Evolutionary conservation across 2,888 invertebrate genomes (phyloP).

Genomic region (Chrysolina oricalcia): DNA sequence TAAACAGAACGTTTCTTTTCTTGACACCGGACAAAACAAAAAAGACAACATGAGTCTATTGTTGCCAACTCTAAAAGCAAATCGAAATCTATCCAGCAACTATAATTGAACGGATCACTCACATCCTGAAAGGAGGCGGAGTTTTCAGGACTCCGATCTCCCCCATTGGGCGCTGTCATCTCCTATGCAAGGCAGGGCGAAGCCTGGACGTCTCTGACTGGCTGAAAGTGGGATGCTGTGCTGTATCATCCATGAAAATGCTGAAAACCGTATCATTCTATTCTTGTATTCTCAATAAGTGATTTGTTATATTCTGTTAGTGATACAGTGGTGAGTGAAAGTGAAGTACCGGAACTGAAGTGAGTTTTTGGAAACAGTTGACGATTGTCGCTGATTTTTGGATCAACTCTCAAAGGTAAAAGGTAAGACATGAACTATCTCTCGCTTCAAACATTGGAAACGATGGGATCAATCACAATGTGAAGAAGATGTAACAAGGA

Average conservation of each 20-base stretch:
- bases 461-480: too few species aligned
- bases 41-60: conserved; percentile 1
- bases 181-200: conserved; percentile 47
- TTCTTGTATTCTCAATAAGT: conserved; percentile 54
- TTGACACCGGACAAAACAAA: conserved; percentile 13
- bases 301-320: conserved; percentile 53
- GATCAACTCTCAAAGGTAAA: too few species aligned
- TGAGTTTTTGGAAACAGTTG: conserved; percentile 18
- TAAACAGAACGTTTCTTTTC: background rate
- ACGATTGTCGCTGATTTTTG: background rate
- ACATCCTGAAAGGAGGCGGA: conserved; percentile 50
- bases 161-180: conserved; percentile 49
- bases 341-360: conserved; percentile 30
- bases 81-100: conserved; percentile 41
- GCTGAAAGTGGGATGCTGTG: conserved; percentile 50
- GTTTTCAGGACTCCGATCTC: conserved; percentile 33
- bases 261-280: conserved; percentile 56
- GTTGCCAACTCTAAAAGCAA: conserved; percentile 34
- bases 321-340: conserved; percentile 49
- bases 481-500: too few species aligned
- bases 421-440: background rate
- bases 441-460: too few species aligned
- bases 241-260: conserved; percentile 56
- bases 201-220: conserved; percentile 48
- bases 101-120: conserved; percentile 43